phyloP scores from a whole-genome alignment of 2,888 invertebrate species.

The Chrysotoxum bicinctum region DNA sequence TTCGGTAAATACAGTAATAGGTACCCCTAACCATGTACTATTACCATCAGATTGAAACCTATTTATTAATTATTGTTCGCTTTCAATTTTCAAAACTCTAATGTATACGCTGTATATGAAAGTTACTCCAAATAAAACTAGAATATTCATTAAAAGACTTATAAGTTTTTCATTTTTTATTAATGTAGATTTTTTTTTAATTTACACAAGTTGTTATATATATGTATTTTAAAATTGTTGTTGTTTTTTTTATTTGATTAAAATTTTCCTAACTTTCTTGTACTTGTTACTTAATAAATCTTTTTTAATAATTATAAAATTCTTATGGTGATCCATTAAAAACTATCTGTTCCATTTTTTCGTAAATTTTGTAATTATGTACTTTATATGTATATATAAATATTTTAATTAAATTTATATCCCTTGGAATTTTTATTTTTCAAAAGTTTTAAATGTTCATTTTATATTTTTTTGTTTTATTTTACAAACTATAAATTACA shows the following conservation, averaged over 20 bases:
- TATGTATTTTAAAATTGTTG: constrained; percentile 64
- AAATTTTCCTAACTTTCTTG: constrained; percentile 71
- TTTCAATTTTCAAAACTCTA: too few species aligned
- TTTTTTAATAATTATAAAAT: constrained; percentile 69
- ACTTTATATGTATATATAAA: constrained; percentile 54
- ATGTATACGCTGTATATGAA: too few species aligned
- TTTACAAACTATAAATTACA: constrained; percentile 68
- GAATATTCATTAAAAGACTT: constrained; percentile 9
- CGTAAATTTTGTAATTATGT: constrained; percentile 37
- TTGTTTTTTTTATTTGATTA: constrained; percentile 58
- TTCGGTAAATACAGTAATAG: too few species aligned
- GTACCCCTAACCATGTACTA: too few species aligned
- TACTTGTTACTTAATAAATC: constrained; percentile 69
- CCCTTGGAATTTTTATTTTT: constrained; percentile 34
- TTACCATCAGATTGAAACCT: too few species aligned
- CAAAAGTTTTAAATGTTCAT: constrained; percentile 23
- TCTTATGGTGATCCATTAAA: constrained; percentile 71
- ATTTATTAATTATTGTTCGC: too few species aligned
- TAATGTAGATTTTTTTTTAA: constrained; percentile 53
- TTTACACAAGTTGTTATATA: constrained; percentile 66
- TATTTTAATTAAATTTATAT: constrained; percentile 32
- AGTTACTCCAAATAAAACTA: not conserved
- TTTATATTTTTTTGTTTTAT: constrained; percentile 16
- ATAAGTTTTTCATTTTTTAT: constrained; percentile 57
- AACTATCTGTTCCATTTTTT: constrained; percentile 66